Evolutionary conservation across 2,797 vertebrate species (phyloP), one percentile per base, ranked within the genome.

Genomic region (Sebastes aleutianus): DNA sequence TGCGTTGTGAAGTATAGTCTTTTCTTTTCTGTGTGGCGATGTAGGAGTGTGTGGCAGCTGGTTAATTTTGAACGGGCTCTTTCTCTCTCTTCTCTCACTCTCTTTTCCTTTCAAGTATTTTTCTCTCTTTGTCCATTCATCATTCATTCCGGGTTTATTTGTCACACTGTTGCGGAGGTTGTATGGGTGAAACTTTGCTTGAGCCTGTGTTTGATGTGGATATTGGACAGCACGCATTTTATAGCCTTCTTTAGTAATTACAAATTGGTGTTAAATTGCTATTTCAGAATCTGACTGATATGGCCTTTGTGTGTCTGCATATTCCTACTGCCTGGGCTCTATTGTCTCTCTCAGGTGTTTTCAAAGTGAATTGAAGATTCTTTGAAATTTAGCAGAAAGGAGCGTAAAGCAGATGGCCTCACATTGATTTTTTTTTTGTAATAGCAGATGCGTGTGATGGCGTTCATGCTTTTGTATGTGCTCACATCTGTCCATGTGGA

Each of bases 401-500:
- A 67, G 54, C 59, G 13, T 72, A 43, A 84, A 78, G 68, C 83
- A 91, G 88, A 74, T 86, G 84, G 79, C 16, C 39, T 68, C 20
- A 77, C 73, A 83, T 75, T 13, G 29, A 62, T 79, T 18, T 24
- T 73, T 68, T 12, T 54, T 76, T 22, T 54, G 50, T 22, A 50
- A 72, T 47, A 22, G 36, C 39, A 79, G 82, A 78, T 82, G 74
- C 22, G 14, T 67, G 20, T 74, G 61, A 50, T 9, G 3, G 56
- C 50, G 22, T 59, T 71, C 29, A 29, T 64, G 39, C 29, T 61
- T 74, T 66, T 70, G 36, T 77, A 47, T 80, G 62, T 61, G 26
- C 63, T 66, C 66, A 83, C 76, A 88, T 87, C 69, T 78, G 81
- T 81, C 50, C 54, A 29, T 72, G 20, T 34, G n/a, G 56, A 20